These are phyloP conservation scores for Pogona vitticeps DNA, from an alignment of 2,113 vertebrate species.

Conservation along the genomic window DNA sequence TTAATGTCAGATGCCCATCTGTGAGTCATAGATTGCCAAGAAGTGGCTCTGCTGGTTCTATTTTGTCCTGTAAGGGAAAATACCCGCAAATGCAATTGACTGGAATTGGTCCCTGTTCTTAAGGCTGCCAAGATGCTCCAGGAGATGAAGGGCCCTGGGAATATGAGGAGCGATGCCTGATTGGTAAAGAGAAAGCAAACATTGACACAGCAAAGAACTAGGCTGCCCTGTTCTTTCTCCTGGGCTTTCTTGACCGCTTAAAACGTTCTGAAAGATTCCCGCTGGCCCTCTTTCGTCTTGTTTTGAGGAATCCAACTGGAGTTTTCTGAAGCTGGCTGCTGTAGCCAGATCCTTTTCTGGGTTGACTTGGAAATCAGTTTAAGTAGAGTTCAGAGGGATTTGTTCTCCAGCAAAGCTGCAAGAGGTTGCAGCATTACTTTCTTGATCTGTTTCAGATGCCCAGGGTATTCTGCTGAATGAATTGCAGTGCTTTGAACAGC, in stretches of 20 bases:
- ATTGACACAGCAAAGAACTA: neutral
- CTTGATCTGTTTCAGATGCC: neutral
- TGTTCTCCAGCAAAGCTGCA: neutral
- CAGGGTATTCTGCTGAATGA: neutral
- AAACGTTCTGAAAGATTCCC: neutral
- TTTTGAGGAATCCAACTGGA: neutral
- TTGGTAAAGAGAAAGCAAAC: neutral
- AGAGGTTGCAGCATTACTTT: neutral
- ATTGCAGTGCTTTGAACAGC: neutral
- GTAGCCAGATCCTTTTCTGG: neutral
- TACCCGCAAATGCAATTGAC: neutral
- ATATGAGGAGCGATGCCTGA: neutral
- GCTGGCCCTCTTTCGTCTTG: neutral
- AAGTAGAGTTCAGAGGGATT: neutral
- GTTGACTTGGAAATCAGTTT: neutral
- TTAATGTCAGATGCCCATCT: neutral
- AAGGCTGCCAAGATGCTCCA: neutral
- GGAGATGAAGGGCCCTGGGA: neutral
- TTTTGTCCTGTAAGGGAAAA: constrained; percentile 9
- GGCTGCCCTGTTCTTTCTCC: neutral
- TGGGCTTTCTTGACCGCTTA: neutral
- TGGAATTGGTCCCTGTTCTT: constrained; percentile 24
- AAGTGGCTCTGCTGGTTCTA: neutral
- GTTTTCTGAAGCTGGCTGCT: neutral
- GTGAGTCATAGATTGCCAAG: neutral